phyloP scores from a whole-genome alignment of 2,113 vertebrate species.

The Pseudorectes ferrugineus region DNA sequence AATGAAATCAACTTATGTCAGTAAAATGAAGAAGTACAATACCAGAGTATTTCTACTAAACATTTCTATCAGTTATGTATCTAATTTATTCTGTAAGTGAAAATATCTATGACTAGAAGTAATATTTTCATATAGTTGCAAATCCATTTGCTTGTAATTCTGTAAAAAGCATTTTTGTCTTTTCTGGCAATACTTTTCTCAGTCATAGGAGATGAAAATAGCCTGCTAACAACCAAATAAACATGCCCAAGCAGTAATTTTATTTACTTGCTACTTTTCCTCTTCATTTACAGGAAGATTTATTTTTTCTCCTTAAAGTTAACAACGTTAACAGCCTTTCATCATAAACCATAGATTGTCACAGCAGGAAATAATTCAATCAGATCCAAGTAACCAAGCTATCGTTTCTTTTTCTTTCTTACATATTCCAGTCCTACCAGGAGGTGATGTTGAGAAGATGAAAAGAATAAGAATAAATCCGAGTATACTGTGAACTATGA shows the following conservation, averaged over 20 bases:
- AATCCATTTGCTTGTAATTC: background rate
- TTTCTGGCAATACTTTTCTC: background rate
- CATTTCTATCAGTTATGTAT: background rate
- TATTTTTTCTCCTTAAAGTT: background rate
- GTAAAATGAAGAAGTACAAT: background rate
- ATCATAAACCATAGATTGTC: background rate
- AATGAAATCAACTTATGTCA: background rate
- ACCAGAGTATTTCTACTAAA: background rate
- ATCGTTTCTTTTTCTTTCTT: background rate
- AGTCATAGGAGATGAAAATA: background rate
- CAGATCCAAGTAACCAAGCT: background rate
- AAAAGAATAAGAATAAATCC: background rate
- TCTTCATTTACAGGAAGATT: background rate
- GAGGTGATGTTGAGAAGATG: background rate
- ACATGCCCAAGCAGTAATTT: background rate
- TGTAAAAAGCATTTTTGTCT: background rate
- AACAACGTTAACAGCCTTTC: background rate
- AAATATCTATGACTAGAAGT: background rate
- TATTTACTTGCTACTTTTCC: background rate
- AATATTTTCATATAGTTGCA: background rate
- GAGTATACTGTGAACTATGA: background rate
- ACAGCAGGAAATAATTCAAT: background rate
- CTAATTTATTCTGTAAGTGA: background rate
- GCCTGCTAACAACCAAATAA: background rate
- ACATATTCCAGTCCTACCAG: background rate